Evolutionary conservation across 2,113 vertebrate genomes (phyloP).

Genomic region (Microtus richardsoni): DNA sequence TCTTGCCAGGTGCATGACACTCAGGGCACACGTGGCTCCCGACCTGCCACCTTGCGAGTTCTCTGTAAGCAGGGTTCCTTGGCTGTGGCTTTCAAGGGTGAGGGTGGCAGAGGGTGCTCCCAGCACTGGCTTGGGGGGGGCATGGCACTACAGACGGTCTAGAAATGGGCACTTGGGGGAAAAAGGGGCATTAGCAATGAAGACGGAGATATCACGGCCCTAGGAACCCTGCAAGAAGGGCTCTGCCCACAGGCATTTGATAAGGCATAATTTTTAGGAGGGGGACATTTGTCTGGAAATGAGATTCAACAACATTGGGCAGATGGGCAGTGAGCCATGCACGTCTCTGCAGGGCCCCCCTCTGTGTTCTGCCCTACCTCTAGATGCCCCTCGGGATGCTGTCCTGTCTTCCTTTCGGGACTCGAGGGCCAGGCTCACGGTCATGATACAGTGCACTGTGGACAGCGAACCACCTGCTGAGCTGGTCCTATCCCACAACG

Average conservation of each 20-base stretch:
- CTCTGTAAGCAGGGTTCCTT: constrained; percentile 82
- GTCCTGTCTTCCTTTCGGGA: constrained; percentile 81
- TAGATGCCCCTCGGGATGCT: constrained; percentile 82
- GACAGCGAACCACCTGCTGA: constrained; percentile 82
- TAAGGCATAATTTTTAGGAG: neutral
- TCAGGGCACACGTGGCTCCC: constrained; percentile 60
- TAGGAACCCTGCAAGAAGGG: neutral
- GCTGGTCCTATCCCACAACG: constrained; percentile 63
- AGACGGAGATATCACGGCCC: neutral
- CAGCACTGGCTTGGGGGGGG: neutral
- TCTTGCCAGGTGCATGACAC: constrained; percentile 75
- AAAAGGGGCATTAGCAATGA: neutral
- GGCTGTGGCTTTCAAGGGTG: neutral
- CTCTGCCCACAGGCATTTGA: neutral
- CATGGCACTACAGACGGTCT: neutral
- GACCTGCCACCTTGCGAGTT: constrained; percentile 70
- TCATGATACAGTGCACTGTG: constrained; percentile 81
- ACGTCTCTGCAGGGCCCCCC: neutral
- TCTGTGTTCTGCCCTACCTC: neutral
- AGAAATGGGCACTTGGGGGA: neutral
- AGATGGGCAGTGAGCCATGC: neutral
- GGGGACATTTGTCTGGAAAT: neutral
- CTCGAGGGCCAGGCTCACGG: neutral
- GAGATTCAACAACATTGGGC: neutral
- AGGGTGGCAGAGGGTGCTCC: neutral